A percentile compares a stretch with the other conserved stretches of the same genome.
phyloP scores from a whole-genome alignment of 2,888 invertebrate species.

The Aproaerema taeniolella region DNA sequence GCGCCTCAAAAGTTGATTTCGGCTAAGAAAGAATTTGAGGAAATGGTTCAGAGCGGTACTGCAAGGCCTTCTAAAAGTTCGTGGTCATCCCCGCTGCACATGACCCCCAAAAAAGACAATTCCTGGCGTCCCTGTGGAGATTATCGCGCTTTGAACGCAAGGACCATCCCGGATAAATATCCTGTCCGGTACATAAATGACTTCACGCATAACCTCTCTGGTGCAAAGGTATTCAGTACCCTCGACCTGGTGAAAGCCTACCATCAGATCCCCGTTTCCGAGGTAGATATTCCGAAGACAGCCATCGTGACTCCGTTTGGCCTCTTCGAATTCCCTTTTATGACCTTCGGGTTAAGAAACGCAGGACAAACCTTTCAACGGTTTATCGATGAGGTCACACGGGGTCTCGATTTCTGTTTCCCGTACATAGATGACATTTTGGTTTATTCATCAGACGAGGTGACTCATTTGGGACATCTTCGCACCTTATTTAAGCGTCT shows the following conservation, averaged over 20 bases:
- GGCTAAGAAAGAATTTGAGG: slow-evolving; percentile 23
- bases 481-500: slow-evolving; percentile 14
- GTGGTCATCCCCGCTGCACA: slow-evolving; percentile 32
- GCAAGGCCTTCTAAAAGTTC: slow-evolving; percentile 24
- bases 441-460: slow-evolving; percentile 20
- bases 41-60: slow-evolving; percentile 22
- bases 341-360: slow-evolving; percentile 43
- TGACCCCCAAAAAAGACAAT: slow-evolving; percentile 27
- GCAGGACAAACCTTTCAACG: slow-evolving; percentile 46
- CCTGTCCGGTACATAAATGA: slow-evolving; percentile 35
- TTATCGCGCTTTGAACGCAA: slow-evolving; percentile 26
- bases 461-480: slow-evolving; percentile 23
- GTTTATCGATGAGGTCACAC: slow-evolving; percentile 33
- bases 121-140: slow-evolving; percentile 32
- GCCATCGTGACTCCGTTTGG: slow-evolving; percentile 27
- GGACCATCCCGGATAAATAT: slow-evolving; percentile 28
- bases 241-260: slow-evolving; percentile 39
- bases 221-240: slow-evolving; percentile 27
- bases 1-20: too few species aligned
- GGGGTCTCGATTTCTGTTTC: slow-evolving; percentile 32
- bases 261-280: slow-evolving; percentile 38
- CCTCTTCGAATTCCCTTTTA: slow-evolving; percentile 31
- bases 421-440: slow-evolving; percentile 36
- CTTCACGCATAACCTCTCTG: slow-evolving; percentile 26
- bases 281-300: slow-evolving; percentile 28